Conservation (phyloP, 30 jellyfish, hydroid and myxozoan species). For the Phacellophora camtschatica region DNA sequence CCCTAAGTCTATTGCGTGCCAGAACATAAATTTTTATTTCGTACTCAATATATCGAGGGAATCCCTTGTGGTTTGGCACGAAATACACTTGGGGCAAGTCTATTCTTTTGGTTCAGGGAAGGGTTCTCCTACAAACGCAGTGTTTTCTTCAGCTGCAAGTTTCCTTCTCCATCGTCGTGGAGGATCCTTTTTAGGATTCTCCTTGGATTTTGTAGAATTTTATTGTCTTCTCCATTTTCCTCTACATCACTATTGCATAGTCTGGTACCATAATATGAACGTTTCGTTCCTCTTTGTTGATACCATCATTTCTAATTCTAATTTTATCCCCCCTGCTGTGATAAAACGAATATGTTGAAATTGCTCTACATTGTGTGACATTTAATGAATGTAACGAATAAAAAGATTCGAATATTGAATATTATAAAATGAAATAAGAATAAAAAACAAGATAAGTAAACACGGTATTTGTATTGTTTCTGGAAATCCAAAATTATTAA, state of each 20-base stretch:
- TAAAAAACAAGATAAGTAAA: no score
- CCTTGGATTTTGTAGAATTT: not conserved
- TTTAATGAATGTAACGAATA: not conserved
- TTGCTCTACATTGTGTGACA: not conserved
- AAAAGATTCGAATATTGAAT: not conserved
- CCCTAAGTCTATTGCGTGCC: no score
- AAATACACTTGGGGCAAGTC: no score
- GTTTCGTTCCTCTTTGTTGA: not conserved
- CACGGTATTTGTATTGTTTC: not conserved
- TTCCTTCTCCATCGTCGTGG: not conserved
- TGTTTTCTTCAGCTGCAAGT: not conserved
- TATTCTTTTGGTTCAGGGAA: no score
- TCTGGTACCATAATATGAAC: conserved; percentile 1
- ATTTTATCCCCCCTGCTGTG: conserved; percentile 4
- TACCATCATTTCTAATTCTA: not conserved
- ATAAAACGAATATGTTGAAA: conserved; percentile 11
- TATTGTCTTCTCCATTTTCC: not conserved
- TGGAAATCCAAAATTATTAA: no score
- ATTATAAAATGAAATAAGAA: not conserved
- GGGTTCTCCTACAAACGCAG: not conserved
- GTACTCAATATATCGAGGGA: no score
- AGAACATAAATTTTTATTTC: no score
- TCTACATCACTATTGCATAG: not conserved
- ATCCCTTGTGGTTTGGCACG: no score
- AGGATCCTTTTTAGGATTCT: not conserved